A percentile compares a stretch with the other conserved stretches of the same genome.
phyloP scores from a whole-genome alignment of 2,888 invertebrate species.

The Minunthozetes semirufus region DNA sequence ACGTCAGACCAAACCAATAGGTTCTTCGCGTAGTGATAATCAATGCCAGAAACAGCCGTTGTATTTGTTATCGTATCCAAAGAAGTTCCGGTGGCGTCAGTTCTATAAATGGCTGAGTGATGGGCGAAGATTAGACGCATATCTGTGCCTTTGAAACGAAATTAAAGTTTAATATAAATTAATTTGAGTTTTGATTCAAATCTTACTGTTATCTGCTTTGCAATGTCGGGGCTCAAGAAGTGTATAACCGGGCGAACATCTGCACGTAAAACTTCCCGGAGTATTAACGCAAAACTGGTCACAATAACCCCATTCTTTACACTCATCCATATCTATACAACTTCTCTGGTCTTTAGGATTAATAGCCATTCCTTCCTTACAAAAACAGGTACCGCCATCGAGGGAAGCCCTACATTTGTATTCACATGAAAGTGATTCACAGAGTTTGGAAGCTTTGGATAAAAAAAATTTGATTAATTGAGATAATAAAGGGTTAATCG shows the following conservation, averaged over 20 bases:
- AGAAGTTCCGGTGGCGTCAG: conserved; percentile 59
- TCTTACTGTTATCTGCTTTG: conserved; percentile 46
- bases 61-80: conserved; percentile 64
- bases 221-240: conserved; percentile 54
- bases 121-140: conserved; percentile 61
- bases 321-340: conserved; percentile 85
- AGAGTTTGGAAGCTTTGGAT: conserved; percentile 62
- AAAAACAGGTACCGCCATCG: conserved; percentile 81
- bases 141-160: conserved; percentile 46
- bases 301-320: conserved; percentile 57
- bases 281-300: conserved; percentile 89
- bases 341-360: conserved; percentile 68
- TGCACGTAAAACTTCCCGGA: conserved; percentile 71
- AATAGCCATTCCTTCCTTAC: conserved; percentile 75
- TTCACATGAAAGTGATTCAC: conserved; percentile 77
- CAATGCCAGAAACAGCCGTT: conserved; percentile 75
- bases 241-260: conserved; percentile 70
- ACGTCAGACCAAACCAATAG: conserved; percentile 81
- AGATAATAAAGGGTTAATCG: neutral
- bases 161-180: too few relatives aligned
- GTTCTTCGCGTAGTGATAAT: conserved; percentile 70
- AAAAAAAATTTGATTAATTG: neutral
- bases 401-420: conserved; percentile 85
- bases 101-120: conserved; percentile 63
- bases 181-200: neutral